These are phyloP conservation scores for Neuroscelio doddi DNA, from an alignment of 2,888 invertebrate genomes.

Conservation along the genomic window DNA sequence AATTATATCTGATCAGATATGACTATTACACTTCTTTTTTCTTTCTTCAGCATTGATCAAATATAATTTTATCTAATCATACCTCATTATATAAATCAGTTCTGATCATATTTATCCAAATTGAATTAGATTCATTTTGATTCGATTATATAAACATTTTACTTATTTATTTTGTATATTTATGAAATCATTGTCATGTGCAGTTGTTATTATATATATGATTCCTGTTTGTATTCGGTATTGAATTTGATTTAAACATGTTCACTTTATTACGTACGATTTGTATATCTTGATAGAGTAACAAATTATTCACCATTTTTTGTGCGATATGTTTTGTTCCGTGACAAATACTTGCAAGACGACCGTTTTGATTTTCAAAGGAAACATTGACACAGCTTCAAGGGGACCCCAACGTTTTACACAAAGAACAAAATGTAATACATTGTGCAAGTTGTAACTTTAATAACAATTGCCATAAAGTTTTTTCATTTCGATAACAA, in stretches of 20 bases:
- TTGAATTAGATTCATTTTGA: not conserved
- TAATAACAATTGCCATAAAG: slow-evolving; percentile 39
- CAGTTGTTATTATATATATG: too few species aligned
- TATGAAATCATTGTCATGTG: not conserved
- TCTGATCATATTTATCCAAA: not conserved
- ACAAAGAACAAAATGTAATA: slow-evolving; percentile 38
- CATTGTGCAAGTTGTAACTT: slow-evolving; percentile 49
- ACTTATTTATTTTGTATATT: not conserved
- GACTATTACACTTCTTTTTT: too few species aligned
- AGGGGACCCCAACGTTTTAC: slow-evolving; percentile 52
- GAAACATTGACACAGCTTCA: slow-evolving; percentile 46
- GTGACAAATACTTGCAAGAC: slow-evolving; percentile 40
- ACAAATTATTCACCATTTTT: slow-evolving; percentile 44
- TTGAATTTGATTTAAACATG: too few species aligned
- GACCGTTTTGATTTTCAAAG: slow-evolving; percentile 48
- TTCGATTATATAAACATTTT: not conserved
- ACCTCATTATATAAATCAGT: not conserved
- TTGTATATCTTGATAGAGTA: slow-evolving; percentile 34
- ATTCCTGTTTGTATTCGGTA: too few species aligned
- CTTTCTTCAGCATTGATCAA: too few species aligned
- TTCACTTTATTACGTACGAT: slow-evolving; percentile 10
- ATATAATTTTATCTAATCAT: too few species aligned
- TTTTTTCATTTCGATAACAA: slow-evolving; percentile 36
- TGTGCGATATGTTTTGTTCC: slow-evolving; percentile 40
- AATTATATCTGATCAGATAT: not conserved